Evolutionary conservation across 2,888 invertebrate species (phyloP), one percentile per base, ranked within the genome.

Genomic region (Unio delphinus): DNA sequence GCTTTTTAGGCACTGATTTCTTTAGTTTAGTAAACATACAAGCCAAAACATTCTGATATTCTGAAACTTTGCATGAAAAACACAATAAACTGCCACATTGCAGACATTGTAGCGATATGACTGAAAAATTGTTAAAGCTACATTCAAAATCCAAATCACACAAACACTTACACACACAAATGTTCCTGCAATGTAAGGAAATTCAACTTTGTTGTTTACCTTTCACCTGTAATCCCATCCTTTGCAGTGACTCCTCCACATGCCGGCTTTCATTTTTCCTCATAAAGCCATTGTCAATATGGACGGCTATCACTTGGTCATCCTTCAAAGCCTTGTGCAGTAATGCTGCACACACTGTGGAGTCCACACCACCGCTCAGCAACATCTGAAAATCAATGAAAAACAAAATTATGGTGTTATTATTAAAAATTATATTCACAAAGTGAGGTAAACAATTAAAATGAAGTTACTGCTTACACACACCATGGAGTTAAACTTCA

Each of bases 261-360:
- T 94, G 94, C 65, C 93, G 93, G 85, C 97, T 97, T 91, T 99
- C 99, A 84, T 95, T 94, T 91, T 97, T 96, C 79, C 99, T 93
- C 98, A 99, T 98, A 90, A 99, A 99, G 67, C 99, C 99, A 90
- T 99, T 99, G 90, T 99, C 98, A 84, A 99, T 96, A 91, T 99
- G 99, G 78, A 99, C 93, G 54, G 98, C 98, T 86, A 98, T 96
- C 72, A 99, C 92, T 83, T 92, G 90, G 91, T 97, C 96, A 84
- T 95, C 95, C 73, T 93, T 93, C 65, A 99, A 92, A 17, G 99
- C 97, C 89, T 95, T 95, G 90, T 96, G 94, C 67, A 99, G 92
- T 73, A 99, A 91, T 30, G 98, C 98, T 45, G 98, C 98, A 91
- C 99, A 99, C 17, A 99, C 99, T n/a, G 99, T 97, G 0, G 99